Base-by-base conservation (phyloP, 2,113 vertebrate species). In the Phrynocephalus versicolor region DNA sequence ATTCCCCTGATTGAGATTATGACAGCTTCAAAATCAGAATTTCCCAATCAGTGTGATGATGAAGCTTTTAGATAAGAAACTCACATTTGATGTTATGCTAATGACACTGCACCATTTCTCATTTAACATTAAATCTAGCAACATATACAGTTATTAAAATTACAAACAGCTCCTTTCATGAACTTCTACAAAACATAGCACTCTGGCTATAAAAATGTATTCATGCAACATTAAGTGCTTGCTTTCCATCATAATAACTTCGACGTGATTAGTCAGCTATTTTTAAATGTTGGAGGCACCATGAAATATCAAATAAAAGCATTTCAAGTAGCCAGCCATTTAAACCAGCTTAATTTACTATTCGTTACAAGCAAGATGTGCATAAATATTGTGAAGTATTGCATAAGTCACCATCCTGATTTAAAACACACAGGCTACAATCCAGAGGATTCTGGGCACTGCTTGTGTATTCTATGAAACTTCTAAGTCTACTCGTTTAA, bases 171-270 rank as follows among this genome's bases (percentile, higher is more conserved):
- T 93, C 89, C 89, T 85, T 77, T 82, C 78, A 64, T 69, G 30
- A 77, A 76, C 58, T 94, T 79, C 78, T 89, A 93, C 92, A 94
- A 93, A 87, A 85, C 91, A 94, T 93, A 93, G 93, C 88, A 67
- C 85, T 79, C 89, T 25, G 90, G 64, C 92, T 92, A 92, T n/a
- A 51, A 95, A 95, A 96, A 88, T 55, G 80, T 89, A 94, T 94
- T 95, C 94, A 85, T 85, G 89, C 85, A 85, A 93, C 88, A 94
- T 95, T 95, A 91, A 95, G 90, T 89, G 91, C 90, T 94, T 74
- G 86, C 87, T 92, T 92, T 92, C 94, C 90, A 90, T 87, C 89
- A 89, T 90, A 94, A 93, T 91, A 72, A 85, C 82, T 77, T 69
- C 39, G 87, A 87, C 90, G 88, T 39, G 85, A 90, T 90, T 90